These are phyloP conservation scores for Eueremaeus valkanovi DNA, from an alignment of 2,888 invertebrate genomes.

Conservation along the genomic window DNA sequence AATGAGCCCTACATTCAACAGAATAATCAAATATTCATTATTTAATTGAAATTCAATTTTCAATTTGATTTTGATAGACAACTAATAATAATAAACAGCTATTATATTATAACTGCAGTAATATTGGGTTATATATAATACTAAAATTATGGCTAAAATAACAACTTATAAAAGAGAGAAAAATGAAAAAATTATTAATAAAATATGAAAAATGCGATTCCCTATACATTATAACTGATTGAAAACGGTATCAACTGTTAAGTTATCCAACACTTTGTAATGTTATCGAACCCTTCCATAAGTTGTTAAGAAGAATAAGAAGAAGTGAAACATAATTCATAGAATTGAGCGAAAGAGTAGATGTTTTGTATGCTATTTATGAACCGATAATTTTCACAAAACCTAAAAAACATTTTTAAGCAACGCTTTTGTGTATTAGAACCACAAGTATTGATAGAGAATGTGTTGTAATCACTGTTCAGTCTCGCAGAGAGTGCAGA, in stretches of 20 bases:
- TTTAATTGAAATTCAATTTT: neutral
- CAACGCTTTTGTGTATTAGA: too few relatives aligned
- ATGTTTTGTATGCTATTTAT: neutral
- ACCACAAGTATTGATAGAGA: too few relatives aligned
- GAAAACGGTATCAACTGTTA: too few relatives aligned
- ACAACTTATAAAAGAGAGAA: neutral
- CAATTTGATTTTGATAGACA: neutral
- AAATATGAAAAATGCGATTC: neutral
- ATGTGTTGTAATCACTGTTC: too few relatives aligned
- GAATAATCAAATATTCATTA: too few relatives aligned
- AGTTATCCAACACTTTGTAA: too few relatives aligned
- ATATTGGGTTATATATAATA: neutral
- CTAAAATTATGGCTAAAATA: neutral
- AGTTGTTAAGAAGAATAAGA: neutral
- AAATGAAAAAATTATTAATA: neutral
- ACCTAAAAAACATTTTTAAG: neutral
- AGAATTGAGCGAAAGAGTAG: neutral
- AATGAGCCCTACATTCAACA: too few relatives aligned
- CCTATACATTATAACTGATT: neutral
- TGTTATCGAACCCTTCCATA: neutral
- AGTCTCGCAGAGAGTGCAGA: neutral
- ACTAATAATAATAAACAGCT: neutral
- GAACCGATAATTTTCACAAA: neutral
- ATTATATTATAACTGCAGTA: neutral
- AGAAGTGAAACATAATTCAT: neutral